Evolutionary conservation across 2,113 vertebrate genomes (phyloP).

Genomic region (Penelope pileata): DNA sequence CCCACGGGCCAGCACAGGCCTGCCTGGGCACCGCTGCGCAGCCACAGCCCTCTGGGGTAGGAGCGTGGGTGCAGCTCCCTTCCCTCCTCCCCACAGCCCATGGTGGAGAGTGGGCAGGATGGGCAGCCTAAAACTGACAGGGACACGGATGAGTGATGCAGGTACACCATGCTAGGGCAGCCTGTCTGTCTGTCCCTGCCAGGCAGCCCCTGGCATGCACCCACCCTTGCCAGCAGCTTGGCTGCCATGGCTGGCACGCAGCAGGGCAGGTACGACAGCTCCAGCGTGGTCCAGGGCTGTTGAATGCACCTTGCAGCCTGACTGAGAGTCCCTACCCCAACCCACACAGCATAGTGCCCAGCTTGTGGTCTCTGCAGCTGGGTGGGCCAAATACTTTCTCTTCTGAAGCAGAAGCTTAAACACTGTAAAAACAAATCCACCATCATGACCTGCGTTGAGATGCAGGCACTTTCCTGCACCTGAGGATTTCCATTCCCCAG

Average conservation of each 20-base stretch:
- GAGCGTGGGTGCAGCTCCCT: not conserved
- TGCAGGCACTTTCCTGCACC: not conserved
- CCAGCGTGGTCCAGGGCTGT: not conserved
- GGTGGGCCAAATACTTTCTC: not conserved
- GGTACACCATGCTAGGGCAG: not conserved
- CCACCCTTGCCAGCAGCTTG: not conserved
- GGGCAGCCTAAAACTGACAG: not conserved
- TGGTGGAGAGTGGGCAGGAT: not conserved
- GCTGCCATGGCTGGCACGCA: not conserved
- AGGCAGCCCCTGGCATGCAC: not conserved
- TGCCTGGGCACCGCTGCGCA: not conserved
- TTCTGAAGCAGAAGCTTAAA: not conserved
- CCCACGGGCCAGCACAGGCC: not conserved
- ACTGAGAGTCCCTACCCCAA: not conserved
- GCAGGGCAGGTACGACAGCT: not conserved
- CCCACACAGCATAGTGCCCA: too few species aligned
- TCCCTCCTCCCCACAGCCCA: not conserved
- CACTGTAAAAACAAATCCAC: not conserved
- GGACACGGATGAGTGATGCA: not conserved
- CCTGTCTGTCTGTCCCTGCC: not conserved
- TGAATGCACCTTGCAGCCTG: not conserved
- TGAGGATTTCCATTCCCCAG: not conserved
- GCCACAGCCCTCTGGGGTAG: not conserved
- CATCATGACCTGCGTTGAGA: rapidly evolving
- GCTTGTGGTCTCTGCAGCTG: not conserved